Evolutionary conservation across 2,113 vertebrate species (phyloP), one percentile per base, ranked within the genome.

Genomic region (Archocentrus centrarchus): DNA sequence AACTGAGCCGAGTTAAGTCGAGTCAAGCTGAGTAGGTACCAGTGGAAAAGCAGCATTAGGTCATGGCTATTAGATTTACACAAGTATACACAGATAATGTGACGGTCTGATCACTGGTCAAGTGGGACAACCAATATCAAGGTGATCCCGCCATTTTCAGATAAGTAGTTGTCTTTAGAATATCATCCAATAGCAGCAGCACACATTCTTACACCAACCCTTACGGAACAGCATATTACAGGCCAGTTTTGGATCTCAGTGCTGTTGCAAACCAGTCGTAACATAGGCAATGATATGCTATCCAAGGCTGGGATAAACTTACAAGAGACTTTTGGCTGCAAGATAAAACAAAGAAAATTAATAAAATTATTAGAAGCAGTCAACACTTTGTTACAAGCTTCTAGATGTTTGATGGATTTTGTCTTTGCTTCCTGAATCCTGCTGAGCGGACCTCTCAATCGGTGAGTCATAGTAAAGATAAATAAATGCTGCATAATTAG

Each of bases 401-500:
- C 66, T 24, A 70, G 44, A 53, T 70, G 24, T 70, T 70, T 53
- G 44, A 24, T 50, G 13, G 47, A 50, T 50, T 50, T 35, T 35
- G 5, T 17, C 6, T 13, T 13, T 50, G 15, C 47, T 32, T 53
- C 50, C 44, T 53, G 66, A 53, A 70, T 53, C 66, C 15, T 70
- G 24, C 17, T 70, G 66, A 47, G 30, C 0, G 1, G 24, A 70
- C 66, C 44, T 53, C 44, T 70, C 22, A 32, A 27, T 53, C 1
- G 2, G 66, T 53, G 66, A 70, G 17, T 53, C 24, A 13, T 53
- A 24, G 17, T 70, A 70, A 53, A 27, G 50, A 70, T 70, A 70
- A 32, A 70, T 53, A 70, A 70, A 50, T 53, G 17, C 66, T 70
- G 44, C 44, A 70, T 70, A 70, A 70, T 70, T 70, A 32, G 50